Conservation (phyloP, 1,140 invertebrate genomes). For the Hyposmocoma kahamanoa region DNA sequence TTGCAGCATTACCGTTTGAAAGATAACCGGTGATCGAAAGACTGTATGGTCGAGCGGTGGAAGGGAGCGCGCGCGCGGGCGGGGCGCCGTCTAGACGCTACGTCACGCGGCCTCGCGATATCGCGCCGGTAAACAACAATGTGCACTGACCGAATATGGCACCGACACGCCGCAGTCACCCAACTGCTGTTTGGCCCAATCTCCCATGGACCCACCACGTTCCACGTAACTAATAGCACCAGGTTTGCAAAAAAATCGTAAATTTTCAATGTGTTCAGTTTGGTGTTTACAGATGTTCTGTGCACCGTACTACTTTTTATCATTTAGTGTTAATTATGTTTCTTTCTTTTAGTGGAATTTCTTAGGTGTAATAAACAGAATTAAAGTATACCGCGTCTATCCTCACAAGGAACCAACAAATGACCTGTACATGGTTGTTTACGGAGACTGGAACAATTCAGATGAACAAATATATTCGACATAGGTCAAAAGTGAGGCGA, state of each 20-base stretch:
- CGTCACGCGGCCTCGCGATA: conserved; percentile 70
- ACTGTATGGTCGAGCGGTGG: conserved; percentile 37
- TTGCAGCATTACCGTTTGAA: conserved; percentile 64
- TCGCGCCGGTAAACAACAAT: conserved; percentile 68
- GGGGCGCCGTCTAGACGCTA: conserved; percentile 64
- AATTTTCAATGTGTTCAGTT: background rate
- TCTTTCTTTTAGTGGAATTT: too few relatives aligned
- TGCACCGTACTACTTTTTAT: background rate
- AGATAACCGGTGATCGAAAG: conserved; percentile 64
- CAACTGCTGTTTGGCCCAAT: conserved; percentile 25
- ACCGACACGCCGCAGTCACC: conserved; percentile 42
- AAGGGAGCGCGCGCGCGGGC: conserved; percentile 30
- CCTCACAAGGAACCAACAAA: too few relatives aligned
- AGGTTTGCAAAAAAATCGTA: background rate
- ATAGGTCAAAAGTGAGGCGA: too few relatives aligned
- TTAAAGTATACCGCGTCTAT: too few relatives aligned
- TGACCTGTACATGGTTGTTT: background rate
- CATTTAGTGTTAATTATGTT: background rate
- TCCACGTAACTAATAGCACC: background rate
- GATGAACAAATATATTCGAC: background rate
- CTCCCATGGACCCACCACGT: conserved; percentile 5
- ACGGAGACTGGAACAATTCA: background rate
- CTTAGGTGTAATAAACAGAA: too few relatives aligned
- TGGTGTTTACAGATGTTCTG: background rate
- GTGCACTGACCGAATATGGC: conserved; percentile 71